These are phyloP conservation scores for Torymus texanus DNA, from an alignment of 2,888 invertebrate genomes.

Conservation along the genomic window DNA sequence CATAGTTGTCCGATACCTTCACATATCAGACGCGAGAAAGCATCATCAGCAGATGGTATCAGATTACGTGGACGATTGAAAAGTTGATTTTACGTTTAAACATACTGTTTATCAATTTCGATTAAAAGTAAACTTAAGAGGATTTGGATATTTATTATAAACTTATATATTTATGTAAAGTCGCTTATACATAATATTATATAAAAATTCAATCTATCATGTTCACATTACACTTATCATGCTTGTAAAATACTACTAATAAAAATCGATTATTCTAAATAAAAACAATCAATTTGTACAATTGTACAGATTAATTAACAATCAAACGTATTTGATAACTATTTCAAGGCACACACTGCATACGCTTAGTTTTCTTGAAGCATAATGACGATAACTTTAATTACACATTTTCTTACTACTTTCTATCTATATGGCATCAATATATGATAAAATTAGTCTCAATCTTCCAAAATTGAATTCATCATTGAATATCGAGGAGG, in stretches of 20 bases:
- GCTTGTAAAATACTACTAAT: slow-evolving; percentile 38
- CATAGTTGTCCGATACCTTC: too few relatives aligned
- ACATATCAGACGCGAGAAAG: too few relatives aligned
- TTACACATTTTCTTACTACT: slow-evolving; percentile 6
- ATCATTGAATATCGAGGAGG: slow-evolving; percentile 81
- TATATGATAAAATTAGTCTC: slow-evolving; percentile 12
- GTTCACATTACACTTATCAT: slow-evolving; percentile 15
- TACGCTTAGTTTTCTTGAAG: slow-evolving; percentile 12
- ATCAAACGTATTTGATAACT: slow-evolving; percentile 22
- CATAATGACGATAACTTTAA: slow-evolving; percentile 20
- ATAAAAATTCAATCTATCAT: slow-evolving; percentile 8
- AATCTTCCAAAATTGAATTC: slow-evolving; percentile 57
- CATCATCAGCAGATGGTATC: slow-evolving; percentile 18
- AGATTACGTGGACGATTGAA: slow-evolving; percentile 2
- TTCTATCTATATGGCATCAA: not conserved
- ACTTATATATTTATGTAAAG: slow-evolving; percentile 7
- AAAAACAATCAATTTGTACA: slow-evolving; percentile 49
- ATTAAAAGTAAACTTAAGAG: not conserved
- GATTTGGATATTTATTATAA: not conserved
- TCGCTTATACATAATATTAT: slow-evolving; percentile 8
- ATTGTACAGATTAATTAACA: slow-evolving; percentile 28
- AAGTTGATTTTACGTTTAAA: slow-evolving; percentile 19
- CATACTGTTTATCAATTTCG: not conserved
- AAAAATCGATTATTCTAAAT: slow-evolving; percentile 29
- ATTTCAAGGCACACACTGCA: slow-evolving; percentile 36